Conservation (phyloP, 2,797 vertebrate species). For the Bovichtus diacanthus region DNA sequence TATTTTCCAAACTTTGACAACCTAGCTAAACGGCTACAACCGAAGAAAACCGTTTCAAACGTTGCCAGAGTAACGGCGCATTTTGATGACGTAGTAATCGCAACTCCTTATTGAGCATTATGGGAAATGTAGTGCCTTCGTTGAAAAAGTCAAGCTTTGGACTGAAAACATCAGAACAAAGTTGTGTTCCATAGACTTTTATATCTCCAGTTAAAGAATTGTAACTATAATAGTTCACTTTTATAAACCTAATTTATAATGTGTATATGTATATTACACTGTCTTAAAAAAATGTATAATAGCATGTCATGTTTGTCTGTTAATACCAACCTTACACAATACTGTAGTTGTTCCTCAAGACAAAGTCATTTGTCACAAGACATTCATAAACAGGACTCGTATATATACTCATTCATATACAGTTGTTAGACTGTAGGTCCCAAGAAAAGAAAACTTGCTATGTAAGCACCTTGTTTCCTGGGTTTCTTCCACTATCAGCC, state of each 20-base stretch:
- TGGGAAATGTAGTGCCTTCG: constrained; percentile 33
- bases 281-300: no score
- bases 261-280: neutral
- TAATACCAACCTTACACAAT: no score
- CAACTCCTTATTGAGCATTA: neutral
- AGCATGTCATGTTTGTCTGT: no score
- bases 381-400: no score
- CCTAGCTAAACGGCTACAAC: neutral
- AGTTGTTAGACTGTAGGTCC: no score
- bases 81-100: constrained; percentile 31
- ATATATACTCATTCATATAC: no score
- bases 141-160: neutral
- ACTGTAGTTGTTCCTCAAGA: no score
- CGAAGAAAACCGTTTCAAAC: neutral
- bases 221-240: neutral
- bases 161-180: no score
- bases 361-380: no score
- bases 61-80: constrained; percentile 76
- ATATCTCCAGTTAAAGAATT: neutral
- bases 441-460: no score
- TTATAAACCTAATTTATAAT: neutral
- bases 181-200: neutral
- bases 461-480: no score
- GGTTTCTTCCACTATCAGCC: no score
- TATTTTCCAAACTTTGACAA: neutral